Evolutionary conservation across 2,113 vertebrate genomes (phyloP), one percentile per base, ranked within the genome.

Genomic region (Clarias gariepinus): DNA sequence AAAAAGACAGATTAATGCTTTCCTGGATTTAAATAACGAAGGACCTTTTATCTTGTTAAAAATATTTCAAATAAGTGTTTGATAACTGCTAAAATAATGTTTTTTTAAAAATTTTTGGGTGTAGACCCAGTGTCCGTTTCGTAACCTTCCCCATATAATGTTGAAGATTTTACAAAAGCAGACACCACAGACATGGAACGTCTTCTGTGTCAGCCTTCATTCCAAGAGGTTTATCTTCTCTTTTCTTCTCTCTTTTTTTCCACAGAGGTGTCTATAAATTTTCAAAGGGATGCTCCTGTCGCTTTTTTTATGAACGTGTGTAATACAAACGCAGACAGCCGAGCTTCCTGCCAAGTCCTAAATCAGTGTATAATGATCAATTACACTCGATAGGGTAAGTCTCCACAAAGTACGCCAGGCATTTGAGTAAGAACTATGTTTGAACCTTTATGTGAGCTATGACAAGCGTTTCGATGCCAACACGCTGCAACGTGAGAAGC

Each of bases 391-490:
- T 83, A 66, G 69, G 60, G 19, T 61, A 71, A 30, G 71, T 83
- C 73, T 84, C 52, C 55, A 58, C 55, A 0, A 71, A 60, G 52
- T 71, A 60, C 76, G 57, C 74, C 82, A 80, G 87, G 77, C 64
- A 85, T 88, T 88, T 71, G 74, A 81, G 76, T 2, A 21, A 79
- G 87, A 87, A 87, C 86, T 87, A 47, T 77, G 71, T 66, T 87
- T 87, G 86, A 87, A 87, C 86, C 47, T 87, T 77, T 13, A 30
- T 71, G 60, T 66, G 60, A 87, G 64, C 79, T 81, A n/a, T 73
- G 85, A 86, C 66, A 60, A 77, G 81, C 18, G 53, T 73, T 71
- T 73, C 25, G 53, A 73, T 84, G 87, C 82, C 83, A 84, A 60
- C 30, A 60, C 64, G 68, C 2, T 61, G 87, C 66, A 84, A 88